Percentiles rank a stretch among this genome's conserved stretches.
These are phyloP conservation scores for Meteorus cinctellus DNA, from an alignment of 2,888 invertebrate genomes.

Conservation along the genomic window DNA sequence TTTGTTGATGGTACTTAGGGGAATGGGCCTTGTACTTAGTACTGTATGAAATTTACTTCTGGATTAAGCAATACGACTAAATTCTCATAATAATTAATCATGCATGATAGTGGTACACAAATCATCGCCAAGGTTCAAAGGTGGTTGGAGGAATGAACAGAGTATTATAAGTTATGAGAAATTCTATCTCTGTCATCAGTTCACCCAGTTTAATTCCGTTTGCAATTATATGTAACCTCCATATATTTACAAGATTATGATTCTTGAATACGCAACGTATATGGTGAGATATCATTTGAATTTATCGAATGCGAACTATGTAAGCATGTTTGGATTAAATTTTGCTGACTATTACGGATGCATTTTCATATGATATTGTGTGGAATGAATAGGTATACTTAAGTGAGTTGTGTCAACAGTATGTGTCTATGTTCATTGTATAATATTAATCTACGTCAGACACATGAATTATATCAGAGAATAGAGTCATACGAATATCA, in stretches of 20 bases:
- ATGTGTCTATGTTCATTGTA: background rate
- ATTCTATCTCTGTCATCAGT: no score
- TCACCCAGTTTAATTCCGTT: no score
- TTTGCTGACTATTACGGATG: background rate
- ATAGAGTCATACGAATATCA: background rate
- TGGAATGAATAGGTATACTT: background rate
- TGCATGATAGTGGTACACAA: no score
- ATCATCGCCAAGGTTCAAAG: no score
- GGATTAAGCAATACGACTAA: constrained; percentile 26
- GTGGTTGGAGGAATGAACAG: no score
- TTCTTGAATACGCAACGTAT: no score
- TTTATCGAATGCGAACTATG: background rate
- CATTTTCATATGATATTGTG: background rate
- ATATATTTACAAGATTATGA: no score
- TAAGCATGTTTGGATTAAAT: no score
- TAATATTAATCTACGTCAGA: background rate
- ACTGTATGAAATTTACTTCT: no score
- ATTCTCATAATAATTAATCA: constrained; percentile 25
- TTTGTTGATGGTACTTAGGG: background rate
- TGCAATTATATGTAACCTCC: no score
- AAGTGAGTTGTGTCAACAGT: background rate
- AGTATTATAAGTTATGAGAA: no score
- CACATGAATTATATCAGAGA: background rate
- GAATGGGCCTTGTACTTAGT: no score
- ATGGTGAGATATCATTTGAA: background rate